Conservation (phyloP, 2,797 vertebrate species). For the Gallinago solitaria region DNA sequence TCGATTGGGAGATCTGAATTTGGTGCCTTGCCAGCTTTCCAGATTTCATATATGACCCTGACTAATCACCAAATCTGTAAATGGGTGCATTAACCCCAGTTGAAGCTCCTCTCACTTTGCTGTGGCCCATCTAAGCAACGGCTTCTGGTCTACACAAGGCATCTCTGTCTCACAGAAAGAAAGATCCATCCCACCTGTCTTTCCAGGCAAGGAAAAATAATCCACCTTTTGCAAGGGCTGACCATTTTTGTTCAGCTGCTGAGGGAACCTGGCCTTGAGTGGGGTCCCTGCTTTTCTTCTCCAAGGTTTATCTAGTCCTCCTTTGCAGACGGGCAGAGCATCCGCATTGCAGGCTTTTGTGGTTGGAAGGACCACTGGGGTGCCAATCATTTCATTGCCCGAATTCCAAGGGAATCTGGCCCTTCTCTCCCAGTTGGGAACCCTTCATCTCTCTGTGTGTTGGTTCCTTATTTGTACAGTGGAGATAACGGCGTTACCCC, state of each 20-base stretch:
- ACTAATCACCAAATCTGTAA: constrained; percentile 9
- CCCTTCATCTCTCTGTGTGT: neutral
- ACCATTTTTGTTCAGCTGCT: neutral
- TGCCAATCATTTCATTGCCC: neutral
- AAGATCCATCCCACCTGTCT: neutral
- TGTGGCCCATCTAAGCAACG: neutral
- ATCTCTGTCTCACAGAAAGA: neutral
- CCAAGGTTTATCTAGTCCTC: neutral
- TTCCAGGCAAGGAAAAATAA: neutral
- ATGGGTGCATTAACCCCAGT: neutral
- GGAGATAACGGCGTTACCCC: neutral
- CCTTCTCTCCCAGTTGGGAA: neutral
- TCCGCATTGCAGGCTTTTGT: neutral
- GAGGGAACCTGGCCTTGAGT: neutral
- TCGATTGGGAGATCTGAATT: neutral
- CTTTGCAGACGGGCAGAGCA: neutral
- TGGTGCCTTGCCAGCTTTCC: constrained; percentile 9
- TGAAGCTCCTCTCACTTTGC: neutral
- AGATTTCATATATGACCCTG: neutral
- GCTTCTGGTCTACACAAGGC: neutral
- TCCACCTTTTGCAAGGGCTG: neutral
- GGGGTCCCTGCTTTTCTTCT: neutral
- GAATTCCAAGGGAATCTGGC: neutral
- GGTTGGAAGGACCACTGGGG: neutral
- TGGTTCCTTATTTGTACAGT: constrained; percentile 10